Percentiles rank a stretch among this genome's conserved stretches.
Conservation (phyloP, 2,888 invertebrate species). For the Netelia inedita region DNA sequence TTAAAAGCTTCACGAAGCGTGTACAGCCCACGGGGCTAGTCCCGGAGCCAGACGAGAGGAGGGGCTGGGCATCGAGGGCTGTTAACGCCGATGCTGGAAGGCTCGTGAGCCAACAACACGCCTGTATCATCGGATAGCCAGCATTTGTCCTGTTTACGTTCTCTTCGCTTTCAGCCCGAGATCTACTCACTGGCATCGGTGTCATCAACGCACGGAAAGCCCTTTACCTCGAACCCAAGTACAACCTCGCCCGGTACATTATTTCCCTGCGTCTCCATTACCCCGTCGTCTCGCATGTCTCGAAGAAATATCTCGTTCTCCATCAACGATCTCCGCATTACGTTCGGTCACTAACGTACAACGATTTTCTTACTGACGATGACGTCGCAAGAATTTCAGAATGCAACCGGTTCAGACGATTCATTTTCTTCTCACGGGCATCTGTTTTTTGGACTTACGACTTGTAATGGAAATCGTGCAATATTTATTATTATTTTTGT, state of each 20-base stretch:
- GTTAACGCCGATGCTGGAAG: constrained; percentile 28
- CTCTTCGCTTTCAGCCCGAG: constrained; percentile 4
- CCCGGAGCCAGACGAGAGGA: constrained; percentile 22
- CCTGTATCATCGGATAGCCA: constrained; percentile 15
- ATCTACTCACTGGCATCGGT: neutral
- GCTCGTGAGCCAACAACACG: constrained; percentile 29
- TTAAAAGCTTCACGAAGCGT: constrained; percentile 77
- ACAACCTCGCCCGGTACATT: neutral
- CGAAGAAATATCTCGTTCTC: neutral
- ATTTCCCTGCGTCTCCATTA: neutral
- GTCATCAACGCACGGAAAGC: constrained; percentile 9
- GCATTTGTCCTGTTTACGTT: constrained; percentile 14
- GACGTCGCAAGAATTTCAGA: no score
- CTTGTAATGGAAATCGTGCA: no score
- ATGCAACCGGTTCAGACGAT: no score
- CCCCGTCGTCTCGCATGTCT: neutral
- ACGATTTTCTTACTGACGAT: no score
- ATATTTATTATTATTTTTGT: no score
- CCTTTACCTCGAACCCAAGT: neutral
- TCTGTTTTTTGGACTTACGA: no score
- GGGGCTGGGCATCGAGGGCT: constrained; percentile 21
- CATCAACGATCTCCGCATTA: neutral
- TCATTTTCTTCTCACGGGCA: no score
- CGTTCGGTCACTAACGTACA: no score
- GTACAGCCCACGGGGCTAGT: constrained; percentile 62